These are phyloP conservation scores for Musca domestica DNA, from an alignment of 1,140 invertebrate species.

Conservation along the genomic window DNA sequence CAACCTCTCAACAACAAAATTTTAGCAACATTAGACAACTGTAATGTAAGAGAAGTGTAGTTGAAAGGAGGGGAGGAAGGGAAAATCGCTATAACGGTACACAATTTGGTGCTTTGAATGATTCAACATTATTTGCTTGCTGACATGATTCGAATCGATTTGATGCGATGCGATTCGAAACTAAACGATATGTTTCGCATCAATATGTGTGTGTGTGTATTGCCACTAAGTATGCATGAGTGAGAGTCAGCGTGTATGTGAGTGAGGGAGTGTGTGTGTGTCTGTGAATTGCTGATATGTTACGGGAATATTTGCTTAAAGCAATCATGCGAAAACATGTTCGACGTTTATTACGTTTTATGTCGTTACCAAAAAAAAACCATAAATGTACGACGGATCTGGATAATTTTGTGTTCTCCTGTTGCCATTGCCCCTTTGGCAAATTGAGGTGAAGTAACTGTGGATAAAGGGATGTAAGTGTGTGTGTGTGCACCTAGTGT, in stretches of 20 bases:
- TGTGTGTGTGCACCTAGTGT: too few relatives aligned
- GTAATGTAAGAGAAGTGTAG: not conserved
- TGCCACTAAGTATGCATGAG: not conserved
- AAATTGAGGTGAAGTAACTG: too few relatives aligned
- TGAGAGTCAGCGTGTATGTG: not conserved
- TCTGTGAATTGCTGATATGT: not conserved
- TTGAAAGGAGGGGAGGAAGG: not conserved
- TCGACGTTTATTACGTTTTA: conserved; percentile 16
- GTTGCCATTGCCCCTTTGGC: not conserved
- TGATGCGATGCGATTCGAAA: too few relatives aligned
- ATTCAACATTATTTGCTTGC: too few relatives aligned
- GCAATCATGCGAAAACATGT: conserved; percentile 11
- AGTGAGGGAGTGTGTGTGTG: not conserved
- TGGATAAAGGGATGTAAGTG: not conserved
- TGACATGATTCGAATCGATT: too few relatives aligned
- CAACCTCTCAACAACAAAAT: too few relatives aligned
- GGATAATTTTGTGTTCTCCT: not conserved
- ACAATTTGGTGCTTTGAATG: not conserved
- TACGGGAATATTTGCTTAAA: conserved; percentile 4
- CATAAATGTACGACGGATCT: not conserved
- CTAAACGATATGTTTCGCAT: too few relatives aligned
- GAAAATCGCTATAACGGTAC: not conserved
- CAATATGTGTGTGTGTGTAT: not conserved
- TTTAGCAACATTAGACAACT: not conserved
- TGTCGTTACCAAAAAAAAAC: not conserved